phyloP scores from a whole-genome alignment of 2,113 vertebrate species.

The Okapia johnstoni region DNA sequence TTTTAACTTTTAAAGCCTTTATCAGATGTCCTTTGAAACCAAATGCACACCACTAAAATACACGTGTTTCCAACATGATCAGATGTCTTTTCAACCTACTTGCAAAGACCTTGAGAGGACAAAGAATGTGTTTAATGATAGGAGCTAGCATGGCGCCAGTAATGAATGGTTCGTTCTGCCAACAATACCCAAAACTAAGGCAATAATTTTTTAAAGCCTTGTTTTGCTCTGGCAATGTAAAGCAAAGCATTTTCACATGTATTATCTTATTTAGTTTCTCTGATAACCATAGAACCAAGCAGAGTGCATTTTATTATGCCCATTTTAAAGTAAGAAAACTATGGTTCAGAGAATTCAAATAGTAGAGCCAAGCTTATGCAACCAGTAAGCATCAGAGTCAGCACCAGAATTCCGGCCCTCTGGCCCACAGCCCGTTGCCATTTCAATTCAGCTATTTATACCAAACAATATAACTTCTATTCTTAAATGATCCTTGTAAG shows the following conservation, averaged over 20 bases:
- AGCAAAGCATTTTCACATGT: constrained; percentile 16
- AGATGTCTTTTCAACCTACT: constrained; percentile 35
- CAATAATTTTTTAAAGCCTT: constrained; percentile 50
- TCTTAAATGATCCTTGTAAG: background rate
- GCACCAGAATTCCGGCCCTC: background rate
- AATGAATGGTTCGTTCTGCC: constrained; percentile 59
- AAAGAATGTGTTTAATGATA: constrained; percentile 62
- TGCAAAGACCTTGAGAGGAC: constrained; percentile 62
- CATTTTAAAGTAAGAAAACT: constrained; percentile 52
- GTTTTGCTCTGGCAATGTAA: constrained; percentile 50
- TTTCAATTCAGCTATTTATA: constrained; percentile 1
- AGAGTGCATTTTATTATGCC: background rate
- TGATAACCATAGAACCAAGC: background rate
- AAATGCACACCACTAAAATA: constrained; percentile 50
- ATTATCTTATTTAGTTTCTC: constrained; percentile 35
- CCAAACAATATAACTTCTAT: constrained; percentile 27
- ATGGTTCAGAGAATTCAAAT: background rate
- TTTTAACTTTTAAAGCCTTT: constrained; percentile 64
- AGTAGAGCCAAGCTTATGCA: background rate
- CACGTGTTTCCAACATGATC: constrained; percentile 14
- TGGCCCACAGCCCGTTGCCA: background rate
- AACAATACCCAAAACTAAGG: constrained; percentile 45
- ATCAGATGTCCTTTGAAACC: constrained; percentile 70
- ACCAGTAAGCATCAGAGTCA: background rate
- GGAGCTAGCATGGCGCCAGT: constrained; percentile 32